Percentiles rank a stretch among this genome's conserved stretches.
phyloP scores from a whole-genome alignment of 2,888 invertebrate species.

The Limnephilus lunatus region DNA sequence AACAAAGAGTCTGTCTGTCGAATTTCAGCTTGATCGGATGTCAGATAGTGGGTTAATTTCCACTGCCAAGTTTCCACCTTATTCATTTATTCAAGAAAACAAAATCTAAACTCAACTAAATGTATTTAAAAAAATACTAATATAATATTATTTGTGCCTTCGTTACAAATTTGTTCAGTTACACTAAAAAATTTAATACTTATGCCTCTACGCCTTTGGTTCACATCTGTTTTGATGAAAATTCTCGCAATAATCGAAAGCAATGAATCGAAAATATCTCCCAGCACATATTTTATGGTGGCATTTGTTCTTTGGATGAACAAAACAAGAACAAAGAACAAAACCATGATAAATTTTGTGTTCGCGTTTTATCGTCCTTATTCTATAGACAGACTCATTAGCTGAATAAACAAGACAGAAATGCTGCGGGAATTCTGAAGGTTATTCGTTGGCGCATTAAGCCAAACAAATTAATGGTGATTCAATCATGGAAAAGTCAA shows the following conservation, averaged over 20 bases:
- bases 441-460: not conserved
- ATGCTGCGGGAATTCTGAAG: not conserved
- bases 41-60: too few relatives aligned
- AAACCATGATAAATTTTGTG: not conserved
- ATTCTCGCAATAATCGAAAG: not conserved
- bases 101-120: too few relatives aligned
- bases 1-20: too few relatives aligned
- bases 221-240: not conserved
- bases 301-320: not conserved
- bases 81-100: too few relatives aligned
- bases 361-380: not conserved
- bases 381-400: not conserved
- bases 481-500: not conserved
- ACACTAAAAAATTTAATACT: too few relatives aligned
- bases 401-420: not conserved
- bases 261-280: constrained; percentile 35
- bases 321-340: too few relatives aligned
- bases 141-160: too few relatives aligned
- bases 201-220: not conserved
- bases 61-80: too few relatives aligned
- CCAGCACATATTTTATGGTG: constrained; percentile 2
- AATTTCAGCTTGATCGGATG: too few relatives aligned
- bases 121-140: too few relatives aligned
- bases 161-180: too few relatives aligned
- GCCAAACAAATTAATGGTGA: not conserved